A percentile compares a stretch with the other conserved stretches of the same genome.
These are phyloP conservation scores for Epinotia ramella DNA, from an alignment of 2,888 invertebrate genomes.

Conservation along the genomic window DNA sequence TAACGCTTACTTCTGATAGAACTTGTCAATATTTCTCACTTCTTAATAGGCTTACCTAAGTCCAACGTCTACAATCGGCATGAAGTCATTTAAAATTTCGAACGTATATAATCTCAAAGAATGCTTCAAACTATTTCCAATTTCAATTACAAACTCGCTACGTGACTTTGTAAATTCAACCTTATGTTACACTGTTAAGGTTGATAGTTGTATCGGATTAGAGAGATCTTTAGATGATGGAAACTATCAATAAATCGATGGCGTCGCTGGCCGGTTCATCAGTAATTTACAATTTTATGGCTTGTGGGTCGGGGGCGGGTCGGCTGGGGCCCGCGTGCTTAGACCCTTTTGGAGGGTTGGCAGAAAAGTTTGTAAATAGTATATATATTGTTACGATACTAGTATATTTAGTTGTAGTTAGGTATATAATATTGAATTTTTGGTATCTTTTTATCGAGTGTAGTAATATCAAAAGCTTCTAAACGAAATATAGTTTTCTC, in stretches of 20 bases:
- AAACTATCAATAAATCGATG: slow-evolving; percentile 83
- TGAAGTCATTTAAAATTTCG: slow-evolving; percentile 41
- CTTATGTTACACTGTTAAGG: slow-evolving; percentile 6
- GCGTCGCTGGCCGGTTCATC: slow-evolving; percentile 79
- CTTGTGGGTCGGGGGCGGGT: slow-evolving; percentile 73
- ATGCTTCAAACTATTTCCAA: slow-evolving; percentile 42
- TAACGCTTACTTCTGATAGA: too few species aligned
- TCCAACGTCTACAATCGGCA: not conserved
- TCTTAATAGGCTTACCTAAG: not conserved
- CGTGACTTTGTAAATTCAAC: slow-evolving; percentile 6
- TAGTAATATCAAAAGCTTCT: too few species aligned
- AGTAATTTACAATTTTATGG: slow-evolving; percentile 86
- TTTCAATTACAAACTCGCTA: slow-evolving; percentile 31
- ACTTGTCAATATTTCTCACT: not conserved
- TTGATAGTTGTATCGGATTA: not conserved
- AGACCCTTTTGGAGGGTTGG: slow-evolving; percentile 68
- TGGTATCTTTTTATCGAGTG: too few species aligned
- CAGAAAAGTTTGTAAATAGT: slow-evolving; percentile 54
- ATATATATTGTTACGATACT: not conserved
- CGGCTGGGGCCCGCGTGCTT: slow-evolving; percentile 68
- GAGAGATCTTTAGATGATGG: slow-evolving; percentile 25
- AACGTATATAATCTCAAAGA: slow-evolving; percentile 42
- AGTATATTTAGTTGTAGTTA: not conserved
- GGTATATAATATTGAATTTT: not conserved
- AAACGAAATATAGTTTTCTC: too few species aligned